Evolutionary conservation across 30 jellyfish, hydroid and myxozoan species (phyloP).

Genomic region (Haliclystus octoradiatus): DNA sequence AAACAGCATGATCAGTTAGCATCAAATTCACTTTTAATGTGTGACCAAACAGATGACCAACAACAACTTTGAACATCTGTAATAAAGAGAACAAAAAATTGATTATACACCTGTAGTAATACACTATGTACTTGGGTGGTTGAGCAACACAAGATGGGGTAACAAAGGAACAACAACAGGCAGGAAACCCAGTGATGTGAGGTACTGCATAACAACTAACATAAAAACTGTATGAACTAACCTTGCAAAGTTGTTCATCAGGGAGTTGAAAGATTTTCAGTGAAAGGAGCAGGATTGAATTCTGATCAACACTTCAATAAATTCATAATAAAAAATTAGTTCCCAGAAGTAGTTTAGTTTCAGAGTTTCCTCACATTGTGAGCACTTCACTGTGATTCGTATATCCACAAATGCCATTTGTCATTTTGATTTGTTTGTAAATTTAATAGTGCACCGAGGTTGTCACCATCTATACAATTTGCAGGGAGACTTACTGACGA

Average conservation of each 20-base stretch:
- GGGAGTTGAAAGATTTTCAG: constrained; percentile 54
- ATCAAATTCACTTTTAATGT: constrained; percentile 17
- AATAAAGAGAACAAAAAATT: not conserved
- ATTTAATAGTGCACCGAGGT: too few relatives aligned
- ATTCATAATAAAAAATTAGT: not conserved
- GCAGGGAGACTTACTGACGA: too few relatives aligned
- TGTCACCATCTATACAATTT: too few relatives aligned
- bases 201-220: not conserved
- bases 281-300: constrained; percentile 31
- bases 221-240: not conserved
- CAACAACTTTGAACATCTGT: constrained; percentile 49
- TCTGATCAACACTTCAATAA: constrained; percentile 27
- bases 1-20: constrained; percentile 29
- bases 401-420: too few relatives aligned
- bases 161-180: not conserved
- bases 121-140: too few relatives aligned
- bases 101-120: too few relatives aligned
- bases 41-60: constrained; percentile 61
- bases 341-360: too few relatives aligned
- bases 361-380: too few relatives aligned
- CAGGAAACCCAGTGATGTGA: not conserved
- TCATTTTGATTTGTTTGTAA: too few relatives aligned
- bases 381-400: too few relatives aligned
- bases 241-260: constrained; percentile 46
- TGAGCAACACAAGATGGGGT: too few relatives aligned